phyloP scores from a whole-genome alignment of 2,797 vertebrate genomes.

The Alca torda region DNA sequence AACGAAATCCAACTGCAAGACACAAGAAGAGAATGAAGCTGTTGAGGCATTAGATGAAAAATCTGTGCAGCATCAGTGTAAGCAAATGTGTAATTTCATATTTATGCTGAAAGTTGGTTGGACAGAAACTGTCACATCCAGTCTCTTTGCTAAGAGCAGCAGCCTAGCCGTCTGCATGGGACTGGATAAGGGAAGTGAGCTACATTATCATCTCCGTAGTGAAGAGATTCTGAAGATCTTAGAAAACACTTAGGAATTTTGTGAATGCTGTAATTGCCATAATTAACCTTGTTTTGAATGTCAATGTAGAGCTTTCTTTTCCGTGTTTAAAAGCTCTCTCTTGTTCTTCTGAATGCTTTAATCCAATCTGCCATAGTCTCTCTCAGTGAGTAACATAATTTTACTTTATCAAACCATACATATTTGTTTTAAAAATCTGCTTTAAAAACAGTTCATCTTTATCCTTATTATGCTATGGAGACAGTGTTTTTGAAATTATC shows the following conservation, averaged over 20 bases:
- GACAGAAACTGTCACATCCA: neutral
- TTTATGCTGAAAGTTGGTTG: neutral
- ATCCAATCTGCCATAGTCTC: slow-evolving; percentile 71
- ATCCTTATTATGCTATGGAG: neutral
- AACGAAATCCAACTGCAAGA: neutral
- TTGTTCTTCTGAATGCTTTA: slow-evolving; percentile 65
- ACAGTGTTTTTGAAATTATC: neutral
- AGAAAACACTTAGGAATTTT: neutral
- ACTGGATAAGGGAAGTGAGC: neutral
- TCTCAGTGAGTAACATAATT: slow-evolving; percentile 78
- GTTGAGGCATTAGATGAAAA: neutral
- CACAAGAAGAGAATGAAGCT: neutral
- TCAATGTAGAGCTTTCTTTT: slow-evolving; percentile 18
- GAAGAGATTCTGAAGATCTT: neutral
- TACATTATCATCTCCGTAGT: neutral
- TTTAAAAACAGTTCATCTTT: neutral
- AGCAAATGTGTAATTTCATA: neutral
- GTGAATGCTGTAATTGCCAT: neutral
- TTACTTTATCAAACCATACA: slow-evolving; percentile 10
- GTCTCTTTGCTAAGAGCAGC: neutral
- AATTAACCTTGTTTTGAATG: slow-evolving; percentile 1
- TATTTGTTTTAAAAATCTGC: neutral
- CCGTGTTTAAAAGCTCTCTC: slow-evolving; percentile 53
- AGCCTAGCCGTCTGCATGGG: neutral
- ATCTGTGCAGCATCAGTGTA: neutral